A percentile compares a stretch with the other conserved stretches of the same genome.
phyloP scores from a whole-genome alignment of 2,113 vertebrate species.

The Oncorhynchus kisutch region DNA sequence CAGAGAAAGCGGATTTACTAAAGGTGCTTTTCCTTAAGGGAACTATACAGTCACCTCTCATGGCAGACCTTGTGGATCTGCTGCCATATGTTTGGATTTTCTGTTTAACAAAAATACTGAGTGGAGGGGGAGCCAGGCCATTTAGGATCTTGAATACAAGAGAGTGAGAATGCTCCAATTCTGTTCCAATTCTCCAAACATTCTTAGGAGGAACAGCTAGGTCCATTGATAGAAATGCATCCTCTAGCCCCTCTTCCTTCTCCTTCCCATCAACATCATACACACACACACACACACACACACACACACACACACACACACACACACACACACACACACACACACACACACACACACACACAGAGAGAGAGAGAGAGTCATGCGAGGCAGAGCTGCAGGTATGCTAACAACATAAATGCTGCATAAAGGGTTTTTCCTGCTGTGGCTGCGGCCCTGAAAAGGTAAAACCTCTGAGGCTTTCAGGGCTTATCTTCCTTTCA shows the following conservation, averaged over 20 bases:
- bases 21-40: no score
- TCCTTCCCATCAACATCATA: no score
- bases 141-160: no score
- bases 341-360: background rate
- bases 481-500: no score
- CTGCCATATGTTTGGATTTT: no score
- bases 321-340: constrained; percentile 1
- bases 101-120: no score
- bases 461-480: constrained; percentile 29
- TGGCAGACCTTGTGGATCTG: no score
- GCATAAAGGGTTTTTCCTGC: background rate
- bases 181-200: background rate
- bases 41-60: no score
- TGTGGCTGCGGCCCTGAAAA: constrained; percentile 40
- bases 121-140: no score
- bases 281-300: background rate
- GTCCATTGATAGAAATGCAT: constrained; percentile 6
- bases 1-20: no score
- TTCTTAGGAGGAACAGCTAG: background rate
- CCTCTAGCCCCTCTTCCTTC: background rate
- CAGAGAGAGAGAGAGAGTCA: background rate
- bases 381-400: constrained; percentile 42
- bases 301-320: constrained; percentile 11
- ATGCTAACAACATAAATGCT: constrained; percentile 62
- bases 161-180: no score